Percentiles rank a stretch among this genome's conserved stretches.
Evolutionary conservation across 2,797 vertebrate genomes (phyloP).

Genomic region (Neopelma chrysocephalum): DNA sequence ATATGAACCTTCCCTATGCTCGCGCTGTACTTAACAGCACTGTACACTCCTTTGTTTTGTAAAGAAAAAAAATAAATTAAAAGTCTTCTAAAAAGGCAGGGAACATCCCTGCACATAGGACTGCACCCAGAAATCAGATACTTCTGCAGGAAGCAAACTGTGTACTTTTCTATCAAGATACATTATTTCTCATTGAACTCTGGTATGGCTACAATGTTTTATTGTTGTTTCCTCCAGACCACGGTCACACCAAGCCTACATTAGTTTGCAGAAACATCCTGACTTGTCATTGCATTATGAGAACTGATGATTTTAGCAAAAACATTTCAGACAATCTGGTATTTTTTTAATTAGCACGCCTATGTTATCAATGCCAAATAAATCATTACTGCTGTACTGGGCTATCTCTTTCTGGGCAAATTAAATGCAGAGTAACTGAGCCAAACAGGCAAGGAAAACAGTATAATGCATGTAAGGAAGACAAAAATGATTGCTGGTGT

Average conservation of each 20-base stretch:
- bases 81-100: neutral
- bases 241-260: rapidly evolving
- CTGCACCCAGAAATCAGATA: neutral
- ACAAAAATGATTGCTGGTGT: neutral
- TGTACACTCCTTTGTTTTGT: neutral
- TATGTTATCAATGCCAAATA: neutral
- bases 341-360: neutral
- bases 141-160: neutral
- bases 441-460: neutral
- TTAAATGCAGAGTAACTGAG: neutral
- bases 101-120: neutral
- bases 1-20: neutral
- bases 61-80: neutral
- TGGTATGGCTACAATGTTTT: neutral
- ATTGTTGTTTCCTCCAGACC: neutral
- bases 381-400: neutral
- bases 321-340: neutral
- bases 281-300: neutral
- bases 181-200: neutral
- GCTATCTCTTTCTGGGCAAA: neutral
- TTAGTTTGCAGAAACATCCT: neutral
- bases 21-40: neutral
- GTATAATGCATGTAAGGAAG: neutral
- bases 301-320: neutral
- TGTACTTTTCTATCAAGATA: neutral